Conservation (phyloP, 2,888 invertebrate species). For the Ceratothoa steindachneri region DNA sequence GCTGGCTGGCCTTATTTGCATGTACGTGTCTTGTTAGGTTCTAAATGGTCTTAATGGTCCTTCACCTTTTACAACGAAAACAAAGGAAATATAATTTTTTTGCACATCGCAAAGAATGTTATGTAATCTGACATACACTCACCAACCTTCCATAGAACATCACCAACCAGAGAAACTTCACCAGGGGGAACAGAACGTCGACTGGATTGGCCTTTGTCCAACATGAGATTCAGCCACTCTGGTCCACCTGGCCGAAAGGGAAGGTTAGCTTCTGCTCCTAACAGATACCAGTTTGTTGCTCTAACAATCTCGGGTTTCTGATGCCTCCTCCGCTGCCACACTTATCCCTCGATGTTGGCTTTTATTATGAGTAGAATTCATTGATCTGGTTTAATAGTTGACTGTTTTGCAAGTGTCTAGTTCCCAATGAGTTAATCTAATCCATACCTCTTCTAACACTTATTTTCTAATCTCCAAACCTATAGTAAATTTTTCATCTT, state of each 20-base stretch:
- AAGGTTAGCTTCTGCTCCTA: slow-evolving; percentile 33
- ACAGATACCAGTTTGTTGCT: not conserved
- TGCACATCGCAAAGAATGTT: not conserved
- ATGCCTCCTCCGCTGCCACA: not conserved
- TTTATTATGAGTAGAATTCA: not conserved
- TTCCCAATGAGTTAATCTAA: no score
- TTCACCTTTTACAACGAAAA: no score
- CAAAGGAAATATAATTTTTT: no score
- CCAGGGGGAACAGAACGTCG: slow-evolving; percentile 37
- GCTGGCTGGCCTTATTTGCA: no score
- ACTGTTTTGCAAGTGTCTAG: no score
- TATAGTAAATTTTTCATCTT: no score
- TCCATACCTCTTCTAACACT: no score
- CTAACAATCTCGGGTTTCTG: not conserved
- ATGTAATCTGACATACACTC: not conserved
- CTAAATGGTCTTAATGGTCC: no score
- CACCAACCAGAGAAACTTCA: slow-evolving; percentile 40
- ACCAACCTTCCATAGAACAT: slow-evolving; percentile 29
- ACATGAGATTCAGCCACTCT: slow-evolving; percentile 43
- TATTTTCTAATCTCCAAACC: no score
- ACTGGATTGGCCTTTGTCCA: slow-evolving; percentile 39
- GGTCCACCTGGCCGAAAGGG: slow-evolving; percentile 2
- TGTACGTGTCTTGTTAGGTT: no score
- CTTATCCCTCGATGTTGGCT: not conserved
- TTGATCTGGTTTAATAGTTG: not conserved